Evolutionary conservation across 2,888 invertebrate species (phyloP).

Genomic region (Thysanoteuthis rhombus): DNA sequence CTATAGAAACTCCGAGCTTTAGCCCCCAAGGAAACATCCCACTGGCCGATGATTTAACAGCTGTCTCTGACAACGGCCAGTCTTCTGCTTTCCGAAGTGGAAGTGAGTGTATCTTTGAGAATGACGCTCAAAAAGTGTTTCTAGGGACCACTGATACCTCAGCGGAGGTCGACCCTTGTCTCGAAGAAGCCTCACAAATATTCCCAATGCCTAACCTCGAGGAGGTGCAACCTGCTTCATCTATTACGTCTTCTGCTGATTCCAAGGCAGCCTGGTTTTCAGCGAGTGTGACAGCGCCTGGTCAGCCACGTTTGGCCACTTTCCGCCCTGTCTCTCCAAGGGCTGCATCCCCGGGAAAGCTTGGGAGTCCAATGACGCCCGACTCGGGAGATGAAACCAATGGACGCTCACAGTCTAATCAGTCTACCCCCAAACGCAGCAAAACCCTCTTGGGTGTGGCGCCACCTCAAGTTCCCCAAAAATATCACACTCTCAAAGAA

Average conservation of each 20-base stretch:
- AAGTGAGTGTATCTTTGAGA: constrained; percentile 25
- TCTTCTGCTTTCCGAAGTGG: constrained; percentile 21
- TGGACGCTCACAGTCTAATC: constrained; percentile 20
- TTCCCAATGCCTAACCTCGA: constrained; percentile 32
- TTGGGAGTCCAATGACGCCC: constrained; percentile 31
- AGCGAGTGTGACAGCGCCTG: constrained; percentile 25
- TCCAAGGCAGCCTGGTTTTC: constrained; percentile 29
- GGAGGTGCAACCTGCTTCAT: constrained; percentile 30
- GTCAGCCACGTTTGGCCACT: constrained; percentile 27
- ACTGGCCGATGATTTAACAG: constrained; percentile 16
- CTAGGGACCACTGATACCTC: constrained; percentile 27
- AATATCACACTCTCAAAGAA: constrained; percentile 25
- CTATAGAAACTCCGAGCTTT: constrained; percentile 16
- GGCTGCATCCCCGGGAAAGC: constrained; percentile 29
- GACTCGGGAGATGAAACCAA: constrained; percentile 30
- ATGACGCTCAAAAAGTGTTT: constrained; percentile 31
- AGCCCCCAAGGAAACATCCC: constrained; percentile 22
- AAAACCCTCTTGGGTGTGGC: constrained; percentile 19
- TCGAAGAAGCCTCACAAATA: constrained; percentile 28
- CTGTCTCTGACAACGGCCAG: constrained; percentile 22
- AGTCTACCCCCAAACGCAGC: constrained; percentile 13
- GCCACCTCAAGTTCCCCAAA: constrained; percentile 29
- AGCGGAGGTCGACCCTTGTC: constrained; percentile 21
- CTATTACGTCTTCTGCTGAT: constrained; percentile 30
- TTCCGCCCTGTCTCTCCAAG: constrained; percentile 30